Percentiles rank a stretch among this genome's conserved stretches.
phyloP scores from a whole-genome alignment of 2,797 vertebrate genomes.

The Salmo trutta region DNA sequence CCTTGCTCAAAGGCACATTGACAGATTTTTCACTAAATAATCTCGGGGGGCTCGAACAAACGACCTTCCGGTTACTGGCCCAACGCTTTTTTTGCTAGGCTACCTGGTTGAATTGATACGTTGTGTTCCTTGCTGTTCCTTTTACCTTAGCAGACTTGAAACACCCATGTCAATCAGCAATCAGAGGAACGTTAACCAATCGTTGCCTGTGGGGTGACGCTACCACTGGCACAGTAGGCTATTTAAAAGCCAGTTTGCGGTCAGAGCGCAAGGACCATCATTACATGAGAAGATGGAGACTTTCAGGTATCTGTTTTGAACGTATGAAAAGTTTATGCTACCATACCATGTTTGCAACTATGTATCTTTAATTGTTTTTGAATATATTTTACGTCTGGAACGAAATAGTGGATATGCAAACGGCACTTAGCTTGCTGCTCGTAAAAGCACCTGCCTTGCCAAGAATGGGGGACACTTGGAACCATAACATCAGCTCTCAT shows the following conservation, averaged over 20 bases:
- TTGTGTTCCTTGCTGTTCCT: background rate
- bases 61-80: too few relatives aligned
- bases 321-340: background rate
- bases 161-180: background rate
- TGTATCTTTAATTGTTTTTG: background rate
- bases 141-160: background rate
- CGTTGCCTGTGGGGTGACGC: background rate
- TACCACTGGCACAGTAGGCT: background rate
- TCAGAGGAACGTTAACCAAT: slow-evolving; percentile 7
- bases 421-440: slow-evolving; percentile 23
- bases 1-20: too few relatives aligned
- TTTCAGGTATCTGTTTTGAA: background rate
- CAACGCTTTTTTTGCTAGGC: background rate
- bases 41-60: too few relatives aligned
- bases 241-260: background rate
- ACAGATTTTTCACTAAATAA: too few relatives aligned
- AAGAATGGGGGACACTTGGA: slow-evolving; percentile 59
- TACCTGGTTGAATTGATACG: background rate
- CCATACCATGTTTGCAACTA: background rate
- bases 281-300: background rate
- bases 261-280: background rate
- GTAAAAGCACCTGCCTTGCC: slow-evolving; percentile 14
- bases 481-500: slow-evolving; percentile 32
- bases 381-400: background rate
- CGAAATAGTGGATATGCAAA: slow-evolving; percentile 48